Percentiles rank a stretch among this genome's conserved stretches.
Evolutionary conservation across 2,888 invertebrate species (phyloP).

Genomic region (Hirtodrosophila confusa): DNA sequence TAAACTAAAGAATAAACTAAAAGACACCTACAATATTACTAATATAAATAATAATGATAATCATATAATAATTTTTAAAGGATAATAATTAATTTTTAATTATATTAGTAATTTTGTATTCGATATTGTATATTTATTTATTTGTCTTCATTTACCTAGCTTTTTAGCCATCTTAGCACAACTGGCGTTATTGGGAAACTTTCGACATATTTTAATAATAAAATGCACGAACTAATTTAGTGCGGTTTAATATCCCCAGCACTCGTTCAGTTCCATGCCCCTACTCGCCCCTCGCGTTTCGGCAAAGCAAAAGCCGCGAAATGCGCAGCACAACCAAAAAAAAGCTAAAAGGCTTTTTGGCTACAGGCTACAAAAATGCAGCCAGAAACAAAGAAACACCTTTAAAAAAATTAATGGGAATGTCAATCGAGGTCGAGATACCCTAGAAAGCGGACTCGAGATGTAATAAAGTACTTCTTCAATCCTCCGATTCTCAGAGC

Average conservation of each 20-base stretch:
- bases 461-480: too few species aligned
- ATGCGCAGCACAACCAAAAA: slow-evolving; percentile 36
- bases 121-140: too few species aligned
- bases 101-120: too few species aligned
- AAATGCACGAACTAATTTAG: slow-evolving; percentile 44
- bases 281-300: not conserved
- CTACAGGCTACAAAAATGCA: slow-evolving; percentile 34
- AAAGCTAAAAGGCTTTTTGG: slow-evolving; percentile 37
- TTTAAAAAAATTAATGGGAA: slow-evolving; percentile 16
- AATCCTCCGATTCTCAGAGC: too few species aligned
- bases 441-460: not conserved
- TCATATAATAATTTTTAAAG: too few species aligned
- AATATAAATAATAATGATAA: too few species aligned
- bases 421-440: slow-evolving; percentile 4
- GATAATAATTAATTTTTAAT: too few species aligned
- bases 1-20: too few species aligned
- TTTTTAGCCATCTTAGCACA: too few species aligned
- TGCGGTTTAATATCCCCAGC: slow-evolving; percentile 40
- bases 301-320: slow-evolving; percentile 47
- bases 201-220: slow-evolving; percentile 15
- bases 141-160: too few species aligned
- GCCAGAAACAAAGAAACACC: slow-evolving; percentile 46
- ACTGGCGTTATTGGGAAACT: too few species aligned
- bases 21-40: too few species aligned
- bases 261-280: not conserved